phyloP scores from a whole-genome alignment of 2,888 invertebrate genomes.

The Melangyna quadrimaculata region DNA sequence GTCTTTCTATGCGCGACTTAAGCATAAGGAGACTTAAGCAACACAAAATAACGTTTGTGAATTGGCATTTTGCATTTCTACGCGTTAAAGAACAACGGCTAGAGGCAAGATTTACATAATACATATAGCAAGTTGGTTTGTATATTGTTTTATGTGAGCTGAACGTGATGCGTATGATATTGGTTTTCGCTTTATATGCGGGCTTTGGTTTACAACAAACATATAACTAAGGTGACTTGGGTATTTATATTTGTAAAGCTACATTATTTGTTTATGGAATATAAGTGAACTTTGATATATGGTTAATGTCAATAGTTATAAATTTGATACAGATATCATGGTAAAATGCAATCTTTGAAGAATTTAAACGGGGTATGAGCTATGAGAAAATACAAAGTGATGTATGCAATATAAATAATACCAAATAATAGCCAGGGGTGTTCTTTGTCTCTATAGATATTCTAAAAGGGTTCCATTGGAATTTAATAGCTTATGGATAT shows the following conservation, averaged over 20 bases:
- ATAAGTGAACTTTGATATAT: slow-evolving; percentile 13
- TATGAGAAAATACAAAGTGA: neutral
- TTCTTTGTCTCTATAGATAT: neutral
- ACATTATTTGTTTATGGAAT: neutral
- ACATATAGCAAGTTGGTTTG: neutral
- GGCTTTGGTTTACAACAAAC: neutral
- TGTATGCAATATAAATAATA: neutral
- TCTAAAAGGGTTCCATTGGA: neutral
- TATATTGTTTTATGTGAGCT: neutral
- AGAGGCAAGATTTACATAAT: slow-evolving; percentile 5
- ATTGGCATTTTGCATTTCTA: neutral
- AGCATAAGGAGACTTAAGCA: slow-evolving; percentile 40
- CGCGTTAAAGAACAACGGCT: neutral
- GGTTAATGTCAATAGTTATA: slow-evolving; percentile 3
- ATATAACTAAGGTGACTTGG: neutral
- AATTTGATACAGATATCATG: neutral
- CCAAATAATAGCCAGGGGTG: neutral
- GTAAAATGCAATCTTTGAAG: neutral
- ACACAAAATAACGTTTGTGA: slow-evolving; percentile 35
- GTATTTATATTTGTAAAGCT: neutral
- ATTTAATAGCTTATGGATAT: neutral
- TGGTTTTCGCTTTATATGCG: neutral
- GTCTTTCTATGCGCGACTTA: slow-evolving; percentile 37
- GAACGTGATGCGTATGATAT: slow-evolving; percentile 3
- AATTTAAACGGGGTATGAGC: neutral